A percentile compares a stretch with the other conserved stretches of the same genome.
Conservation (phyloP, 2,797 vertebrate species). For the Sorex maritimensis region DNA sequence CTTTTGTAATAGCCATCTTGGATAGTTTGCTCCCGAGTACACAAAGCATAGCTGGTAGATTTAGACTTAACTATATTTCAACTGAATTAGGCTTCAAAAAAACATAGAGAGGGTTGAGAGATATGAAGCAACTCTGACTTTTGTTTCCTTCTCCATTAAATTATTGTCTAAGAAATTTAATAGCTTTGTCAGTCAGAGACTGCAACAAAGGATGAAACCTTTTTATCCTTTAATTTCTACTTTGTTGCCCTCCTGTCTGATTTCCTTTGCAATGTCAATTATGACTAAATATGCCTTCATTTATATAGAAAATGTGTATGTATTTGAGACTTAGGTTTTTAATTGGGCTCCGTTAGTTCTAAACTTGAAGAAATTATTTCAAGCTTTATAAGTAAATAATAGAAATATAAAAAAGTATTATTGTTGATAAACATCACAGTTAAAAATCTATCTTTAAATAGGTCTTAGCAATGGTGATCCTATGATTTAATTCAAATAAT, state of each 20-base stretch:
- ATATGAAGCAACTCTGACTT: neutral
- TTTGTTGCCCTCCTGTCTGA: slow-evolving; percentile 43
- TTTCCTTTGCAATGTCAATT: slow-evolving; percentile 34
- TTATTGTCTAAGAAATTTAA: slow-evolving; percentile 47
- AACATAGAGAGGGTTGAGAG: neutral
- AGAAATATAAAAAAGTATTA: neutral
- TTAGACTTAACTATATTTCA: neutral
- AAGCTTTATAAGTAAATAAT: neutral
- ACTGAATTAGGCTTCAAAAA: slow-evolving; percentile 25
- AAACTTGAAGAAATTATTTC: slow-evolving; percentile 26
- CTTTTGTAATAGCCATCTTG: neutral
- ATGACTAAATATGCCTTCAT: neutral
- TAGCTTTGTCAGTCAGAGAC: slow-evolving; percentile 61
- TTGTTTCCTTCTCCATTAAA: slow-evolving; percentile 19
- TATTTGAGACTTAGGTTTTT: slow-evolving; percentile 2
- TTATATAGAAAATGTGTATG: neutral
- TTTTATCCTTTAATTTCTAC: slow-evolving; percentile 68
- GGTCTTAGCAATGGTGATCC: neutral
- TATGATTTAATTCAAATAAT: slow-evolving; percentile 29
- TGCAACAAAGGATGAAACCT: slow-evolving; percentile 58
- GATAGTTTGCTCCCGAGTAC: neutral
- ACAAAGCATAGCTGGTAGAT: neutral
- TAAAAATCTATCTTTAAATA: slow-evolving; percentile 20
- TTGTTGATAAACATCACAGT: neutral
- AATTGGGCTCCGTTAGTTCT: neutral